These are phyloP conservation scores for Tubulanus polymorphus DNA, from an alignment of 2,888 invertebrate genomes.

Conservation along the genomic window DNA sequence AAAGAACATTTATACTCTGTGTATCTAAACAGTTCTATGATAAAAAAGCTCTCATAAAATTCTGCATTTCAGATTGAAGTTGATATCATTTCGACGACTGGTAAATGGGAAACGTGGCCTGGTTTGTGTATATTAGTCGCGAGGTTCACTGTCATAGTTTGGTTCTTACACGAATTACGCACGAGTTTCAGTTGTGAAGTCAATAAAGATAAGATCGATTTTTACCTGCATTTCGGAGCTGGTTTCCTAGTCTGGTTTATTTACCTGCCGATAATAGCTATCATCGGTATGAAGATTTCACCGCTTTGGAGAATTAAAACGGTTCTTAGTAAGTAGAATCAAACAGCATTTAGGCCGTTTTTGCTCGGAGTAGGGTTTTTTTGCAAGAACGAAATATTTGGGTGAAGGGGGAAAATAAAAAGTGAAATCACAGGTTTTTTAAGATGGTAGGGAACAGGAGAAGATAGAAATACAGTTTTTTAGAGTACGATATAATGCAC, in stretches of 20 bases:
- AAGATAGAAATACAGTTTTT: no score
- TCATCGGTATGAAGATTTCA: conserved; percentile 88
- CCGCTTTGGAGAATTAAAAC: conserved; percentile 94
- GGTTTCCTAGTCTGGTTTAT: conserved; percentile 98
- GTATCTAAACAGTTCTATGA: no score
- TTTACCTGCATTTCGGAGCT: conserved; percentile 93
- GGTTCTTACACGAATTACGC: conserved; percentile 74
- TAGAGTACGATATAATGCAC: no score
- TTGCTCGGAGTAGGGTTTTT: no score
- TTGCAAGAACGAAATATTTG: no score
- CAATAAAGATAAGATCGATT: conserved; percentile 80
- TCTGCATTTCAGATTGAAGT: conserved; percentile 75
- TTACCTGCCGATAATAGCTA: conserved; percentile 88
- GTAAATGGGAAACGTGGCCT: conserved; percentile 97
- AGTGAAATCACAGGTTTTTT: no score
- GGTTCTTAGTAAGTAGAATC: conserved; percentile 68
- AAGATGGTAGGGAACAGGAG: no score
- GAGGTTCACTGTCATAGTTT: conserved; percentile 78
- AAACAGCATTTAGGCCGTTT: no score
- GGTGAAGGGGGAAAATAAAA: no score
- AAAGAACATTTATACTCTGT: background rate
- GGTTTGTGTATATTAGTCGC: conserved; percentile 90
- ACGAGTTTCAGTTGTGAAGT: conserved; percentile 75
- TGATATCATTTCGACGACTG: conserved; percentile 91
- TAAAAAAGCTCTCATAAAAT: no score